phyloP scores from a whole-genome alignment of 1,140 invertebrate genomes.

The Harlomillsia oculata region DNA sequence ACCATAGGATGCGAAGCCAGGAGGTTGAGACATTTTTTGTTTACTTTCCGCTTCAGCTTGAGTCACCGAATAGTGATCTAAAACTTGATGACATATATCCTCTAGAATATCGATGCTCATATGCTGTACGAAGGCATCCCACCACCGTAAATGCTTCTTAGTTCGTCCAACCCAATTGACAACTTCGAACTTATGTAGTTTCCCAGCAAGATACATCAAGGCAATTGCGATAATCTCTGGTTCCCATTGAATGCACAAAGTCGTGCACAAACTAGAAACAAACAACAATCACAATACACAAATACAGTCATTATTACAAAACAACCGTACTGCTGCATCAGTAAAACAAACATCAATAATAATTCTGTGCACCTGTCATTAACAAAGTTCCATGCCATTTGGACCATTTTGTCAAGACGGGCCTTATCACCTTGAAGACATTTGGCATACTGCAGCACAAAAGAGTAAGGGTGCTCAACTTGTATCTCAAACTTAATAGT shows the following conservation, averaged over 20 bases:
- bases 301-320: no score
- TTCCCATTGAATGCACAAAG: slow-evolving; percentile 95
- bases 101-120: slow-evolving; percentile 91
- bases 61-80: slow-evolving; percentile 73
- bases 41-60: no score
- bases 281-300: no score
- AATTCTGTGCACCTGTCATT: slow-evolving; percentile 86
- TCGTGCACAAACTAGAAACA: slow-evolving; percentile 75
- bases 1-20: no score
- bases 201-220: slow-evolving; percentile 91
- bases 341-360: no score
- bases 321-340: no score
- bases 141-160: slow-evolving; percentile 80
- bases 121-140: slow-evolving; percentile 95
- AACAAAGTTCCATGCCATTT: slow-evolving; percentile 99
- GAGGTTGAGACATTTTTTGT: no score
- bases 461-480: slow-evolving; percentile 95
- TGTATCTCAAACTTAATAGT: slow-evolving; percentile 98
- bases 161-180: slow-evolving; percentile 79
- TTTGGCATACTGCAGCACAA: slow-evolving; percentile 94
- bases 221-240: slow-evolving; percentile 97
- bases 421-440: slow-evolving; percentile 86
- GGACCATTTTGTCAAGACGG: slow-evolving; percentile 92
- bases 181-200: slow-evolving; percentile 90
- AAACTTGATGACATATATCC: slow-evolving; percentile 83